Base-by-base conservation (phyloP, 2,797 vertebrate species). In the Coregonus suidteri region DNA sequence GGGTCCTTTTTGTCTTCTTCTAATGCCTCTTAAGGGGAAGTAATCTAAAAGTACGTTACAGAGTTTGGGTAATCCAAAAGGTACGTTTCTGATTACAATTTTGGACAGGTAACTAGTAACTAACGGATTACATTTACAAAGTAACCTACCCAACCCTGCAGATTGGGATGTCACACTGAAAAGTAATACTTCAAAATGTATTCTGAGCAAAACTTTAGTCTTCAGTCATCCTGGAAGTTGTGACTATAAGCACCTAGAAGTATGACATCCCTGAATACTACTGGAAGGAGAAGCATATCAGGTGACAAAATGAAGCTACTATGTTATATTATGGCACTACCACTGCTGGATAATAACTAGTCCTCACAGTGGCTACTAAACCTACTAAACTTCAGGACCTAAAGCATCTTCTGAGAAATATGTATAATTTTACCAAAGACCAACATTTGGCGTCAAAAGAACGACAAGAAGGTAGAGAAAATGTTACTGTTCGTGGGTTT, bases 401-500 rank as follows among this genome's bases (percentile, higher is more conserved):
- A 80, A 41, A 51, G 52, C 35, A 65, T 35, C 69, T 47, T 47
- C 41, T 47, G 41, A 84, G 54, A 76, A 71, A n/a, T 9, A 7
- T 13, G 59, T 35, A 71, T 78, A 15, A 35, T 86, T 89, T 90
- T 74, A 84, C 71, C 84, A 79, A 82, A 84, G 84, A 88, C 84
- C 74, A 89, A 91, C 85, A 91, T 79, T 80, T 90, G 90, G 93
- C 93, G 94, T 90, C 91, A 87, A 90, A 87, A 89, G 88, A 93
- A 92, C 92, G 41, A 47, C 41, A 47, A 47, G 7, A 96, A 96
- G 95, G 95, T 97, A 96, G 97, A 95, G 93, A 94, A 97, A 96
- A 90, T 94, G 96, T 98, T 98, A 98, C 97, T 97, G 96, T 98
- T 96, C 93, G 94, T 94, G 95, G 95, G 93, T 96, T 98, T 97